phyloP scores from a whole-genome alignment of 2,888 invertebrate species.

The Flexamia atlantica region DNA sequence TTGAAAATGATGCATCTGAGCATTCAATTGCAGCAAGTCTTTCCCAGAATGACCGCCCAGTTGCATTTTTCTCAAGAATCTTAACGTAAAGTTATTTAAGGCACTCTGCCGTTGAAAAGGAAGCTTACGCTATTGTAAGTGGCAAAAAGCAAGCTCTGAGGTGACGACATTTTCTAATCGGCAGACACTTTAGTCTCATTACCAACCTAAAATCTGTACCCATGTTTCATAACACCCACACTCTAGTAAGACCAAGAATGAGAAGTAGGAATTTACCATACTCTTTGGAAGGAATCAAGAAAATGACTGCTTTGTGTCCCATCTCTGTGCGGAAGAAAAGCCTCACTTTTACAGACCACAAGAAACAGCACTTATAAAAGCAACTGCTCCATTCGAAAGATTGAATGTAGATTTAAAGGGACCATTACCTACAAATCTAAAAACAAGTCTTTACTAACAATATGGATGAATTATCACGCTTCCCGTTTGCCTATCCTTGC shows the following conservation, averaged over 20 bases:
- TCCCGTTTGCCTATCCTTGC: no score
- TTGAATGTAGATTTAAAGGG: slow-evolving; percentile 61
- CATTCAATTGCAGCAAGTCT: slow-evolving; percentile 43
- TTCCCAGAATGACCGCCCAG: slow-evolving; percentile 4
- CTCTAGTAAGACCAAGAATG: slow-evolving; percentile 63
- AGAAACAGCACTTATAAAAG: slow-evolving; percentile 18
- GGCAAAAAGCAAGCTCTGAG: no score
- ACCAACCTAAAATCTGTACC: slow-evolving; percentile 65
- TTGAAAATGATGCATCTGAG: slow-evolving; percentile 42
- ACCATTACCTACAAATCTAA: no score
- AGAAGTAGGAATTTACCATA: slow-evolving; percentile 46
- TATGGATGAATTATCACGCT: no score
- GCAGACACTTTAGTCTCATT: slow-evolving; percentile 61
- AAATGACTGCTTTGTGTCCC: slow-evolving; percentile 62
- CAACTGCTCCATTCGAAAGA: slow-evolving; percentile 9
- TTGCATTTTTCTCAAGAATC: slow-evolving; percentile 40
- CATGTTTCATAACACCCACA: slow-evolving; percentile 6
- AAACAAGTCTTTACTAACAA: no score
- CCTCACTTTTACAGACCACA: slow-evolving; percentile 61
- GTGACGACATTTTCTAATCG: slow-evolving; percentile 66
- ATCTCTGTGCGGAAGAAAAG: slow-evolving; percentile 65
- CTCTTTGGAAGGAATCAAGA: slow-evolving; percentile 64
- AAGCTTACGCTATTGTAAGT: slow-evolving; percentile 67
- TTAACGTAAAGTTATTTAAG: slow-evolving; percentile 21
- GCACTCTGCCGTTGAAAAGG: slow-evolving; percentile 50